These are phyloP conservation scores for Diabrotica balteata DNA, from an alignment of 2,888 invertebrate genomes.

Conservation along the genomic window DNA sequence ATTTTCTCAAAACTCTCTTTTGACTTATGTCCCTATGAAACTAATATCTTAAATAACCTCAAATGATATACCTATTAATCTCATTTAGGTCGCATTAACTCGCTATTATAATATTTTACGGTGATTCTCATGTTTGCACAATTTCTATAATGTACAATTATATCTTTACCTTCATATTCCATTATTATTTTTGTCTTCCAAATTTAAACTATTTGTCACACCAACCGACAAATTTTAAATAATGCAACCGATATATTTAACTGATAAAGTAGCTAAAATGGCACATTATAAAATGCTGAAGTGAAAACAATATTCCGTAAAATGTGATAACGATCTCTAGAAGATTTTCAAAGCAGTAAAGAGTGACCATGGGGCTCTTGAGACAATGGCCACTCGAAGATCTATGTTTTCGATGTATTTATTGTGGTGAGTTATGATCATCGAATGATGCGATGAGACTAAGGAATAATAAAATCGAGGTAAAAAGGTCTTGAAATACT, in stretches of 20 bases:
- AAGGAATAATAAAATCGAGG: conserved; percentile 2
- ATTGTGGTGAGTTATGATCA: conserved; percentile 33
- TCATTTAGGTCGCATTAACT: too few relatives aligned
- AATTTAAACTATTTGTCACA: too few relatives aligned
- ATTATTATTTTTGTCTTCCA: too few relatives aligned
- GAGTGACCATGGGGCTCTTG: conserved; percentile 22
- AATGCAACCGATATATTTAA: background rate
- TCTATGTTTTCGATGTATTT: conserved; percentile 42
- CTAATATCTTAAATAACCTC: too few relatives aligned
- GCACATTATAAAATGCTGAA: conserved; percentile 29
- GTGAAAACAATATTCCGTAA: conserved; percentile 15
- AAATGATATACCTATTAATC: too few relatives aligned
- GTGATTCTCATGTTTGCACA: too few relatives aligned
- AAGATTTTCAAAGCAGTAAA: conserved; percentile 19
- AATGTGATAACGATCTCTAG: conserved; percentile 24
- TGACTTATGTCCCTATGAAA: too few relatives aligned
- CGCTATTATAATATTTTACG: too few relatives aligned
- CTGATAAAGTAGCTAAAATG: conserved; percentile 16
- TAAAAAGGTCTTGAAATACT: background rate
- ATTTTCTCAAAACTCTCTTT: too few relatives aligned
- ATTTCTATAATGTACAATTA: too few relatives aligned
- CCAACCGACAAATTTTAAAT: too few relatives aligned
- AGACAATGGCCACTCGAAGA: conserved; percentile 40
- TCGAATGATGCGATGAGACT: background rate
- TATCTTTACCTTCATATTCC: too few relatives aligned